phyloP scores from a whole-genome alignment of 2,888 invertebrate genomes.

The Cosmorhoe ocellata region DNA sequence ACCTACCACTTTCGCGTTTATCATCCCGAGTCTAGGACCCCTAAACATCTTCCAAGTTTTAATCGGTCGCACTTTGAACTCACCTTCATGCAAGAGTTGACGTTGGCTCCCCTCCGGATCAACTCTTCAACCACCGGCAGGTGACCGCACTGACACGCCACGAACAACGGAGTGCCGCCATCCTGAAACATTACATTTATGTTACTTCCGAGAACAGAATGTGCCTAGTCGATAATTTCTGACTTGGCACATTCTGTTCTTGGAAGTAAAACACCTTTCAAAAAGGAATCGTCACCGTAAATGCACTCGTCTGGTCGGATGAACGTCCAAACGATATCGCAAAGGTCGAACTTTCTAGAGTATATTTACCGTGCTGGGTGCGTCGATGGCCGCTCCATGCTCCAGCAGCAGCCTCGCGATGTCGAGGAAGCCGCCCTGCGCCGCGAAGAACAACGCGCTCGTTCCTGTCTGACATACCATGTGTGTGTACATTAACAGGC shows the following conservation, averaged over 20 bases:
- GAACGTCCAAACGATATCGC: too few relatives aligned
- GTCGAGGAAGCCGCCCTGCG: constrained; percentile 95
- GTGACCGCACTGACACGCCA: constrained; percentile 96
- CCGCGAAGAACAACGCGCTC: constrained; percentile 95
- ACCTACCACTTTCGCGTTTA: too few relatives aligned
- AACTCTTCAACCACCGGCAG: constrained; percentile 93
- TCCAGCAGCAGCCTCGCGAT: constrained; percentile 90
- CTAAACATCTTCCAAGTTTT: too few relatives aligned
- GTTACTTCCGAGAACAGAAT: too few relatives aligned
- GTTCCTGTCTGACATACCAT: constrained; percentile 89
- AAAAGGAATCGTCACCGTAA: too few relatives aligned
- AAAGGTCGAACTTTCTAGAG: too few relatives aligned
- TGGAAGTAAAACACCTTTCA: too few relatives aligned
- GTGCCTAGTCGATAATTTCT: too few relatives aligned
- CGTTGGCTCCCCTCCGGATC: constrained; percentile 90
- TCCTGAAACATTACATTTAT: constrained; percentile 82
- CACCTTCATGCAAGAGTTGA: constrained; percentile 93
- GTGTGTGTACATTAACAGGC: neutral
- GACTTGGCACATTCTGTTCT: too few relatives aligned
- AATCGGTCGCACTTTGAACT: too few relatives aligned
- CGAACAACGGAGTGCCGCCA: constrained; percentile 96
- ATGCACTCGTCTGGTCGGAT: too few relatives aligned
- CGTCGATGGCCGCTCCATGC: constrained; percentile 89
- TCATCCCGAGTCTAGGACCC: too few relatives aligned
- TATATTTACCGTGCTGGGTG: constrained; percentile 84